Evolutionary conservation across 2,113 vertebrate species (phyloP).

Genomic region (Xiphorhynchus elegans): DNA sequence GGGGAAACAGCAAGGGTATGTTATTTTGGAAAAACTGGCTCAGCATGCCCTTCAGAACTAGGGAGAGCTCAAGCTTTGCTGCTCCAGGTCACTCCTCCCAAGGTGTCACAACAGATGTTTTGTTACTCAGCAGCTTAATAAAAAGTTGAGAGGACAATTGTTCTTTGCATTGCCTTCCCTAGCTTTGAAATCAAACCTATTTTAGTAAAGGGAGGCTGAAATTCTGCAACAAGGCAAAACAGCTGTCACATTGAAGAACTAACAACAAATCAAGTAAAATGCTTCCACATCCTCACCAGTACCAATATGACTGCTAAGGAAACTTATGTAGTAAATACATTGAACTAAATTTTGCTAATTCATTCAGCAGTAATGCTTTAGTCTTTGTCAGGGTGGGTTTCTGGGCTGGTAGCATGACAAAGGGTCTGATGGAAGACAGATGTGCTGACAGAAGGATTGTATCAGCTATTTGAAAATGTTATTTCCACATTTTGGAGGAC

Average conservation of each 20-base stretch:
- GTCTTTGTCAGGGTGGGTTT: background rate
- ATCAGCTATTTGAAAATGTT: background rate
- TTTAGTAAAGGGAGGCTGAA: background rate
- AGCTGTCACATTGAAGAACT: rapidly evolving
- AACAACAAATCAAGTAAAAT: background rate
- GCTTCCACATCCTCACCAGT: background rate
- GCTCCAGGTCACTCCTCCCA: background rate
- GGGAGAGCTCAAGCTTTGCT: background rate
- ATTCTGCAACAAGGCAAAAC: background rate
- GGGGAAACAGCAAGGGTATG: background rate
- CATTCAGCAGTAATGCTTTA: background rate
- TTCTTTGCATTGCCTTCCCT: background rate
- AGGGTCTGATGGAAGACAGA: background rate
- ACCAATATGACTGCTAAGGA: background rate
- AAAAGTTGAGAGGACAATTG: background rate
- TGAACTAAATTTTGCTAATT: background rate
- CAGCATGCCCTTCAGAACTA: background rate
- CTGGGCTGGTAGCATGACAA: background rate
- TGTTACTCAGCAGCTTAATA: background rate
- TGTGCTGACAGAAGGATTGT: background rate
- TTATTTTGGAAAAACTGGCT: background rate
- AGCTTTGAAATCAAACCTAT: background rate
- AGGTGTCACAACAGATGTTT: background rate
- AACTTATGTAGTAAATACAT: background rate
- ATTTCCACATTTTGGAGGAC: background rate